These are phyloP conservation scores for Agrilus cyanescens DNA, from an alignment of 2,888 invertebrate genomes.

Conservation along the genomic window DNA sequence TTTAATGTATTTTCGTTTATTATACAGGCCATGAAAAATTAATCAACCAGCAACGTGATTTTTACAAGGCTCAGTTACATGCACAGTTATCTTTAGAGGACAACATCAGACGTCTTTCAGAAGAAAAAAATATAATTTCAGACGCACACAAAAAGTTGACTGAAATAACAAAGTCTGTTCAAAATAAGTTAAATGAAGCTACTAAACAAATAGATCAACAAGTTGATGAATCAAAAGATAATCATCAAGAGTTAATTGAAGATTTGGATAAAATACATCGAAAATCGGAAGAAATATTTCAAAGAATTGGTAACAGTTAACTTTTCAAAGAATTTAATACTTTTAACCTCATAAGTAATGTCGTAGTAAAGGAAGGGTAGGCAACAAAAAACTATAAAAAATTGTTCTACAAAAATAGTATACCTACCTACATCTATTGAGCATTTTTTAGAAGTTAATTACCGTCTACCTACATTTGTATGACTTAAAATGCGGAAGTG, in stretches of 20 bases:
- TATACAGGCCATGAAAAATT: slow-evolving; percentile 37
- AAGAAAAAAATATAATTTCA: slow-evolving; percentile 47
- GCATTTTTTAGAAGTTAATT: too few species aligned
- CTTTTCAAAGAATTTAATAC: too few species aligned
- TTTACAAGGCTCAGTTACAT: slow-evolving; percentile 37
- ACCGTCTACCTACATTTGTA: too few species aligned
- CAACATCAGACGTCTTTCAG: slow-evolving; percentile 43
- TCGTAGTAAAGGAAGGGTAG: too few species aligned
- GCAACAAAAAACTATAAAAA: too few species aligned
- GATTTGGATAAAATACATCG: slow-evolving; percentile 43
- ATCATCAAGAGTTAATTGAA: slow-evolving; percentile 42
- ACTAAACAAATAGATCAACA: slow-evolving; percentile 39
- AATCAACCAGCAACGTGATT: slow-evolving; percentile 39
- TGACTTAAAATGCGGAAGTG: too few species aligned
- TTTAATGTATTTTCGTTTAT: background rate
- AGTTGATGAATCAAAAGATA: slow-evolving; percentile 35
- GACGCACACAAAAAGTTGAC: slow-evolving; percentile 44
- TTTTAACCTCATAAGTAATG: too few species aligned
- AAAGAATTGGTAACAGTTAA: slow-evolving; percentile 42
- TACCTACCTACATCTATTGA: too few species aligned
- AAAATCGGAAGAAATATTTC: slow-evolving; percentile 42
- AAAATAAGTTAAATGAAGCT: slow-evolving; percentile 42
- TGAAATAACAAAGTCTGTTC: slow-evolving; percentile 42
- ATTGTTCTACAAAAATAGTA: too few species aligned
- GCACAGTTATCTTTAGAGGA: slow-evolving; percentile 40